Conservation (phyloP, 2,888 invertebrate species). For the Mamestra brassicae region DNA sequence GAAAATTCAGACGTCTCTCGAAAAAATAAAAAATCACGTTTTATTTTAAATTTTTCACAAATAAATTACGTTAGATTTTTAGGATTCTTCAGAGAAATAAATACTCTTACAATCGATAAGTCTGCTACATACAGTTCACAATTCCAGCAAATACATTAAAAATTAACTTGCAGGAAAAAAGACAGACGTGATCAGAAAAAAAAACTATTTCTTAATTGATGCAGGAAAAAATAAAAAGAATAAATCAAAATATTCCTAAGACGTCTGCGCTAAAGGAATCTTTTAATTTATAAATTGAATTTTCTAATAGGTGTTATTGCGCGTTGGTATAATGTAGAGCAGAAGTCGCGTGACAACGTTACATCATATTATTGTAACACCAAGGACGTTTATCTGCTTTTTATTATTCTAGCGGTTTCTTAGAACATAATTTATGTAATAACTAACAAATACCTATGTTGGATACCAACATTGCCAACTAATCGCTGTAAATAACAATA, state of each 20-base stretch:
- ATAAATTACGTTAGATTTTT: neutral
- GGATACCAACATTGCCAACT: slow-evolving; percentile 46
- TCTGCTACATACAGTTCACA: neutral
- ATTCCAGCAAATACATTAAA: neutral
- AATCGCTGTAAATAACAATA: slow-evolving; percentile 35
- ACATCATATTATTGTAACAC: slow-evolving; percentile 56
- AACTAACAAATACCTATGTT: slow-evolving; percentile 46
- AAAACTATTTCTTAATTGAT: slow-evolving; percentile 14
- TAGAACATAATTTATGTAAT: slow-evolving; percentile 59
- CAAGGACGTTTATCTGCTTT: slow-evolving; percentile 56
- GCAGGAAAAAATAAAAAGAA: slow-evolving; percentile 28
- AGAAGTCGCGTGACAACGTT: slow-evolving; percentile 46
- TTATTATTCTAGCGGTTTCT: slow-evolving; percentile 56
- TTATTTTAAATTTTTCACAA: neutral
- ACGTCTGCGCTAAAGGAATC: slow-evolving; percentile 43
- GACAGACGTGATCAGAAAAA: slow-evolving; percentile 6
- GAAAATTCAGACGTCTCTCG: neutral
- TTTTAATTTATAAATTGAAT: slow-evolving; percentile 56
- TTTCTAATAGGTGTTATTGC: slow-evolving; percentile 58
- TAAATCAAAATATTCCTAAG: slow-evolving; percentile 60
- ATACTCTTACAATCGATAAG: neutral
- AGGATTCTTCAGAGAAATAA: neutral
- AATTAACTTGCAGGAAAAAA: slow-evolving; percentile 11
- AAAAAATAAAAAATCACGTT: slow-evolving; percentile 1
- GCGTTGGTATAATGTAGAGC: slow-evolving; percentile 44